Conservation (phyloP, 2,888 invertebrate species). For the Oxyteleia sp. region DNA sequence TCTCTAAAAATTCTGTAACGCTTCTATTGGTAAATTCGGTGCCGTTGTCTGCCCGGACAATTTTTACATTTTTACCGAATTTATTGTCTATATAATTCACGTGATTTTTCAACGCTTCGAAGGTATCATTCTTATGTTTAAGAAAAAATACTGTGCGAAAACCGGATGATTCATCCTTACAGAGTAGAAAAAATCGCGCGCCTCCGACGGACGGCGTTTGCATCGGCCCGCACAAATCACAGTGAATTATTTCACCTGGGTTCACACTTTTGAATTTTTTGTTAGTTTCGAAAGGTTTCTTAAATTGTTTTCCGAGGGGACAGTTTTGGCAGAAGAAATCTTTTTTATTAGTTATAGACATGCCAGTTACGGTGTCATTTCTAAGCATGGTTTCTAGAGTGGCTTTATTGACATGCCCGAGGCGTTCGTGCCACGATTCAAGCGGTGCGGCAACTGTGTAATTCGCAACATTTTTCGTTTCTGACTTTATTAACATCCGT, state of each 20-base stretch:
- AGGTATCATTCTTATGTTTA: slow-evolving; percentile 36
- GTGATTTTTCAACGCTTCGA: not conserved
- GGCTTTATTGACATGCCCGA: slow-evolving; percentile 1
- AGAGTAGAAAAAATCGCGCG: slow-evolving; percentile 53
- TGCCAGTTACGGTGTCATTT: not conserved
- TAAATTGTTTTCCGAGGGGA: not conserved
- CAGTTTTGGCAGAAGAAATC: slow-evolving; percentile 1
- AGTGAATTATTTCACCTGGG: slow-evolving; percentile 12
- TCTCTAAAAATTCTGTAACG: slow-evolving; percentile 25
- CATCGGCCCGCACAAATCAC: slow-evolving; percentile 51
- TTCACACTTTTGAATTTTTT: slow-evolving; percentile 3
- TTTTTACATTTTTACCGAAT: slow-evolving; percentile 46
- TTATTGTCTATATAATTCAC: slow-evolving; percentile 34
- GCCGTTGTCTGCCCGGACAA: slow-evolving; percentile 57
- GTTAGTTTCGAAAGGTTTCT: slow-evolving; percentile 1
- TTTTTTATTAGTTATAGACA: not conserved
- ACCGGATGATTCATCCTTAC: slow-evolving; percentile 51
- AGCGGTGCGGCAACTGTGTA: not conserved
- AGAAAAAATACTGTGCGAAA: slow-evolving; percentile 19
- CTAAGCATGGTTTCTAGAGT: not conserved
- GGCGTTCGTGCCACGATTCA: not conserved
- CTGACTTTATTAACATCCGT: not conserved
- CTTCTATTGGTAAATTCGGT: slow-evolving; percentile 40
- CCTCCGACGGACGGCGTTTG: slow-evolving; percentile 54
- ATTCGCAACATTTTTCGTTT: not conserved